Evolutionary conservation across 2,888 invertebrate species (phyloP).

Genomic region (Stenichneumon culpator): DNA sequence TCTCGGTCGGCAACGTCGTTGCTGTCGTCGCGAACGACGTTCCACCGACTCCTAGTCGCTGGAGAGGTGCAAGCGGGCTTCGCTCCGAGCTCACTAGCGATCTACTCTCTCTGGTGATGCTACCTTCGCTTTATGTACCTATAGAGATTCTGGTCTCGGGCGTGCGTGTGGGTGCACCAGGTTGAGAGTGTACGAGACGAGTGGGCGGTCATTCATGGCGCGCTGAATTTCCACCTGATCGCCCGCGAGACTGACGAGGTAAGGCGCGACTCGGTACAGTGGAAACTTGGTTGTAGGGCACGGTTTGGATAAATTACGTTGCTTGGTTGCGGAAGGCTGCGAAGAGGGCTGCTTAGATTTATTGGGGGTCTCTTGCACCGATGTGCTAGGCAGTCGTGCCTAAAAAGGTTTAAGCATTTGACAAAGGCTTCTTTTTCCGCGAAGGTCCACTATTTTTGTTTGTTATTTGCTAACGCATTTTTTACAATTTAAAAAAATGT

Average conservation of each 20-base stretch:
- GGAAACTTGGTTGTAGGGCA: too few relatives aligned
- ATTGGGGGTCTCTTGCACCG: too few relatives aligned
- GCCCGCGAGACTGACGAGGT: constrained; percentile 49
- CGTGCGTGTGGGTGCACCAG: background rate
- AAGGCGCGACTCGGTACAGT: background rate
- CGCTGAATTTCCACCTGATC: constrained; percentile 70
- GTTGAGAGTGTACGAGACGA: constrained; percentile 39
- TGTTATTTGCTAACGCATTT: too few relatives aligned
- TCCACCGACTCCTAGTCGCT: constrained; percentile 11
- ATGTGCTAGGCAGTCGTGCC: too few relatives aligned
- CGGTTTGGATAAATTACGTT: too few relatives aligned
- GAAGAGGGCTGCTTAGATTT: too few relatives aligned
- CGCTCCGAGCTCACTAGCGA: background rate
- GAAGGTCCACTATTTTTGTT: too few relatives aligned
- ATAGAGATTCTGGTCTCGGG: background rate
- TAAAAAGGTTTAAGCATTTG: too few relatives aligned
- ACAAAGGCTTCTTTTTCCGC: too few relatives aligned
- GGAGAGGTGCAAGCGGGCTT: constrained; percentile 3
- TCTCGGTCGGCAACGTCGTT: constrained; percentile 26
- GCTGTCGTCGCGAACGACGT: constrained; percentile 4
- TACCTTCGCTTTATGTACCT: constrained; percentile 23
- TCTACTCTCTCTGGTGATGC: background rate
- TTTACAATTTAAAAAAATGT: too few relatives aligned
- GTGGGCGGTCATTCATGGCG: constrained; percentile 71
- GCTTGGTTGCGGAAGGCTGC: too few relatives aligned